A percentile compares a stretch with the other conserved stretches of the same genome.
phyloP scores from a whole-genome alignment of 2,888 invertebrate genomes.

The Ochlodes sylvanus region DNA sequence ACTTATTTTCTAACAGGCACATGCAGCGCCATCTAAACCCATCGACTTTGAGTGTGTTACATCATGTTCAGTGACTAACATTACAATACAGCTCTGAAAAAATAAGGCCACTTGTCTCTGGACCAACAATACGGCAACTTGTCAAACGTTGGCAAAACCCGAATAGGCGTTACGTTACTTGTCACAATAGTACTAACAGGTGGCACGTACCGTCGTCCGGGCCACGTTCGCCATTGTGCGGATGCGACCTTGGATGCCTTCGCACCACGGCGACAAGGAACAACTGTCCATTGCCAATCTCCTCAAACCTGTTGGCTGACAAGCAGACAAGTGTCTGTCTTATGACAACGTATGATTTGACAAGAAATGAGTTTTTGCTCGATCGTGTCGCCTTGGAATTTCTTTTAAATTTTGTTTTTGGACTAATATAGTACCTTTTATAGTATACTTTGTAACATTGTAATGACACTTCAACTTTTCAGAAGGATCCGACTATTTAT shows the following conservation, averaged over 20 bases:
- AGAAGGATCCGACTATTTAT: too few relatives aligned
- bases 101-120: background rate
- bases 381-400: background rate
- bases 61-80: background rate
- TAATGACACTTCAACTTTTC: background rate
- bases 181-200: background rate
- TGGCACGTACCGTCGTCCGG: background rate
- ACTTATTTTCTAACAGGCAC: too few relatives aligned
- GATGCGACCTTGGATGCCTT: constrained; percentile 10
- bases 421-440: too few relatives aligned
- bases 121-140: constrained; percentile 8
- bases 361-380: constrained; percentile 2
- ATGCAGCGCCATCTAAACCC: too few relatives aligned
- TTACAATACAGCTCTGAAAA: background rate
- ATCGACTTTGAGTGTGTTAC: background rate
- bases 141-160: constrained; percentile 20
- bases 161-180: constrained; percentile 20
- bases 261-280: constrained; percentile 1
- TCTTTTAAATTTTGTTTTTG: background rate
- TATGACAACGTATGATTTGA: constrained; percentile 1
- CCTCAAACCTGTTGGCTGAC: background rate
- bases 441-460: background rate
- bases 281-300: background rate
- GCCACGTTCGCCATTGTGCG: constrained; percentile 10
- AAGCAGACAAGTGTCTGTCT: background rate